Percentiles rank a stretch among this genome's conserved stretches.
Conservation (phyloP, 2,797 vertebrate genomes). For the Vespertilio murinus region DNA sequence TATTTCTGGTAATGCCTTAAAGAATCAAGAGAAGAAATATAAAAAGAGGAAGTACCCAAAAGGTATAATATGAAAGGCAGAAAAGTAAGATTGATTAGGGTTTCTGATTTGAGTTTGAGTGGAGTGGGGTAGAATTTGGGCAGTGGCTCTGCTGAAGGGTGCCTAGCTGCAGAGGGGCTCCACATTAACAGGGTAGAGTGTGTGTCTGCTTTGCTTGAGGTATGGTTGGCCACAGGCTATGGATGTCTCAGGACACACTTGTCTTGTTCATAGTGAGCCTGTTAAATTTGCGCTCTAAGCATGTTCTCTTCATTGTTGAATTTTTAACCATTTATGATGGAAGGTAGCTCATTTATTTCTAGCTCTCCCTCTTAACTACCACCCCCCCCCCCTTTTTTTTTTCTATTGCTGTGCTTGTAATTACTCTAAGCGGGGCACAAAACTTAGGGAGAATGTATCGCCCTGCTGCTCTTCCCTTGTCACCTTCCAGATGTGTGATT, state of each 20-base stretch:
- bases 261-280: neutral
- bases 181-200: neutral
- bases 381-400: accelerated
- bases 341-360: neutral
- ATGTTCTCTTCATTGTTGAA: neutral
- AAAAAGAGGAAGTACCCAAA: neutral
- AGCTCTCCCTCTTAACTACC: neutral
- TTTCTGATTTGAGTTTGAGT: neutral
- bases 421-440: neutral
- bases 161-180: neutral
- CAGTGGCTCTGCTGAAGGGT: accelerated
- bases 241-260: neutral
- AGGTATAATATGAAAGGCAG: neutral
- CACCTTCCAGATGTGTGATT: neutral
- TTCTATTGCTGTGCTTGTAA: neutral
- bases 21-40: neutral
- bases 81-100: neutral
- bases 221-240: no score
- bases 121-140: neutral
- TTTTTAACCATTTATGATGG: neutral
- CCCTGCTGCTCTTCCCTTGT: neutral
- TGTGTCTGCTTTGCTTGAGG: neutral
- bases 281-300: neutral
- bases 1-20: neutral
- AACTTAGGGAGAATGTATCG: neutral